phyloP scores from a whole-genome alignment of 1,140 invertebrate genomes.

The Panagrolaimus sp. region DNA sequence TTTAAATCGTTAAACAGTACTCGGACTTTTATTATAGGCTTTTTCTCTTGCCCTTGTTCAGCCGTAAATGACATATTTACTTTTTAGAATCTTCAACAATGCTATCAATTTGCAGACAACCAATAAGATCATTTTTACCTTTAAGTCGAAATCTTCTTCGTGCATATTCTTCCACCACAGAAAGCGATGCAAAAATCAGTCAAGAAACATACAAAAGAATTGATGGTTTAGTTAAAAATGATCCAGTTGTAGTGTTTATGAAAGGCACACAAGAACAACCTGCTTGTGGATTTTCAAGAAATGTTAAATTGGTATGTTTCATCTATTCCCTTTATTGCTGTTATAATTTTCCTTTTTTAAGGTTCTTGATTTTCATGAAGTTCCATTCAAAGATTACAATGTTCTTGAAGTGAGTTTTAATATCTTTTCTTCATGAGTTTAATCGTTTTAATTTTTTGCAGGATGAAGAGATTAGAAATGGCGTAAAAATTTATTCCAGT shows the following conservation, averaged over 20 bases:
- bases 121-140: background rate
- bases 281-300: constrained; percentile 53
- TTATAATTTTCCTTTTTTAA: constrained; percentile 30
- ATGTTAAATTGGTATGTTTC: constrained; percentile 51
- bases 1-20: too few species aligned
- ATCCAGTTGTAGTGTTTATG: constrained; percentile 58
- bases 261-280: constrained; percentile 55
- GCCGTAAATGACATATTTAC: too few species aligned
- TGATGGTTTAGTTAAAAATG: constrained; percentile 16
- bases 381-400: constrained; percentile 38
- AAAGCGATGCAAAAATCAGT: background rate
- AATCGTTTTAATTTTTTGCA: constrained; percentile 50
- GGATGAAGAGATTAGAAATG: constrained; percentile 51
- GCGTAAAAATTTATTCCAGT: constrained; percentile 55
- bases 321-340: constrained; percentile 9
- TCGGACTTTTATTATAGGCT: too few species aligned
- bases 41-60: too few species aligned
- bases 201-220: constrained; percentile 14
- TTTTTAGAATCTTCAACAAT: too few species aligned
- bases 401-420: constrained; percentile 7
- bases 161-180: background rate
- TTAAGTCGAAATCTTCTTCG: background rate
- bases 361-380: constrained; percentile 53
- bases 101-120: background rate
- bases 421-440: background rate